Evolutionary conservation across 1,140 invertebrate genomes (phyloP).

Genomic region (Papilio helenus): DNA sequence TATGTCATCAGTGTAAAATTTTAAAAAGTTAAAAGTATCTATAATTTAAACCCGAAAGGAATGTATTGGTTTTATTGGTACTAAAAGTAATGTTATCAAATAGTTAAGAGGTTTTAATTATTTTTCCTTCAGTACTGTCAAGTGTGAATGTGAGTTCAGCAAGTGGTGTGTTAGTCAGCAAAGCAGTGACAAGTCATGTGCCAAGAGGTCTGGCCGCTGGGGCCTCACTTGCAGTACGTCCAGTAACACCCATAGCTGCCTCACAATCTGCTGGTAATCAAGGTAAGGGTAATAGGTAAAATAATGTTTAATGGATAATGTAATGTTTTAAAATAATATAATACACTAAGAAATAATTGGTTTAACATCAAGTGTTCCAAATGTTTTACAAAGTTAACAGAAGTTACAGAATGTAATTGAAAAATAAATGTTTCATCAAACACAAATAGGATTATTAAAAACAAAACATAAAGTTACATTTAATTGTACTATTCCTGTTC

Average conservation of each 20-base stretch:
- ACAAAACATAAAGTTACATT: neutral
- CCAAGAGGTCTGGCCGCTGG: constrained; percentile 74
- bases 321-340: neutral
- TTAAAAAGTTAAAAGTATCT: too few species aligned
- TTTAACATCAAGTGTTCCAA: neutral
- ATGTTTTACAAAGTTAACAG: neutral
- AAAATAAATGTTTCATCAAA: neutral
- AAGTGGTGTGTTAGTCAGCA: constrained; percentile 68
- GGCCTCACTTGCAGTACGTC: constrained; percentile 71
- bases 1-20: too few species aligned
- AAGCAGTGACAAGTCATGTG: constrained; percentile 72
- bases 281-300: constrained; percentile 43
- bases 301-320: neutral
- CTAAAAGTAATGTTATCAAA: neutral
- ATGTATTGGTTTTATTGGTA: neutral
- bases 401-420: neutral
- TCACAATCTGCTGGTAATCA: constrained; percentile 52
- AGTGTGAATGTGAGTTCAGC: constrained; percentile 66
- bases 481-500: neutral
- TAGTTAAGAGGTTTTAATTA: neutral
- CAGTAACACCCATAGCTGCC: constrained; percentile 57
- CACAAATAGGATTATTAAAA: neutral
- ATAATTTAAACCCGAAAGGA: too few species aligned
- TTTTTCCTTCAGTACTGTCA: constrained; percentile 58
- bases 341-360: neutral